These are phyloP conservation scores for Scortum barcoo DNA, from an alignment of 2,113 vertebrate species.

Conservation along the genomic window DNA sequence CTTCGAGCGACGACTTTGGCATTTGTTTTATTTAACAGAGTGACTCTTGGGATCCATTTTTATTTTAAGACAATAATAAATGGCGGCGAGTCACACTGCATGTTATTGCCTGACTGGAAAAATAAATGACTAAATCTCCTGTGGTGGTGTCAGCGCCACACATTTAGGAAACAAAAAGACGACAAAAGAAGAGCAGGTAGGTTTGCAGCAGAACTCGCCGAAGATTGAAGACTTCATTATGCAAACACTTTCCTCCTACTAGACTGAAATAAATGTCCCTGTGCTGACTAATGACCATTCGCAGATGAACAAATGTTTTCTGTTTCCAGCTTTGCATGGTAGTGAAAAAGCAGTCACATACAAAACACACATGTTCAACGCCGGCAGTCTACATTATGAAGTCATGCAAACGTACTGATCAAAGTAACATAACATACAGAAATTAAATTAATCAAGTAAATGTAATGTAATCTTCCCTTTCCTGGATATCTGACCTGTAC, in stretches of 20 bases:
- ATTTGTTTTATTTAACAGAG: not conserved
- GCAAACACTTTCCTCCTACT: not conserved
- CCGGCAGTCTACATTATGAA: not conserved
- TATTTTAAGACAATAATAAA: not conserved
- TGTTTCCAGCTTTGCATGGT: slow-evolving; percentile 12
- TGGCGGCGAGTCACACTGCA: not conserved
- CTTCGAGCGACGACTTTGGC: not conserved
- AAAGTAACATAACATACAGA: not conserved
- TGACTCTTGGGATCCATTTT: not conserved
- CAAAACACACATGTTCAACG: not conserved
- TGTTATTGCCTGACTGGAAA: not conserved
- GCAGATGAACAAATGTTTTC: not conserved
- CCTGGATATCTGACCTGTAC: not conserved
- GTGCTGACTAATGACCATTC: not conserved
- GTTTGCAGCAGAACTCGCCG: not conserved
- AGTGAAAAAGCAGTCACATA: slow-evolving; percentile 5
- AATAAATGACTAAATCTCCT: not conserved
- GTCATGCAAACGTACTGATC: not conserved
- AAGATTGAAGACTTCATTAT: slow-evolving; percentile 26
- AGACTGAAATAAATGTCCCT: not conserved
- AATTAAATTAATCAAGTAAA: not conserved
- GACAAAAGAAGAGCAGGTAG: slow-evolving; percentile 12
- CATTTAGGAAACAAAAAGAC: not conserved
- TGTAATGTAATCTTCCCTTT: not conserved
- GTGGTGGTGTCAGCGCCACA: not conserved